phyloP scores from a whole-genome alignment of 2,888 invertebrate species.

The Brachyopa scutellaris region DNA sequence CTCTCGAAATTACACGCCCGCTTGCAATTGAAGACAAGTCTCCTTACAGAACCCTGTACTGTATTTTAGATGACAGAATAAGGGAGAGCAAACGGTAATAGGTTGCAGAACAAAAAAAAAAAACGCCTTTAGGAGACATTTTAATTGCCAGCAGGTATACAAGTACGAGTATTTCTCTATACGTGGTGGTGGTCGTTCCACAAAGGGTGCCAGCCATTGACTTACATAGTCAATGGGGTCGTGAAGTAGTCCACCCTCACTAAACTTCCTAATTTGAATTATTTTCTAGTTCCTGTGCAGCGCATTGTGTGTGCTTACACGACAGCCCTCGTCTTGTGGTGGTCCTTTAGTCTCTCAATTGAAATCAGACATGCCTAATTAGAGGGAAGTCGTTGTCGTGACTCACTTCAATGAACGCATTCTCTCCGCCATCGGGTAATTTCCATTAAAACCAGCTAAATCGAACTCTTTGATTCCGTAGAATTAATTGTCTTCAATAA shows the following conservation, averaged over 20 bases:
- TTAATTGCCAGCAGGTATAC: constrained; percentile 68
- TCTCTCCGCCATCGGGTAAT: constrained; percentile 48
- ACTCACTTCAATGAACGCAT: constrained; percentile 71
- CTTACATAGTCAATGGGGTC: constrained; percentile 49
- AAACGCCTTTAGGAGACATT: constrained; percentile 64
- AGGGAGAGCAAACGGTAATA: constrained; percentile 58
- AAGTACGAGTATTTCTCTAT: not conserved
- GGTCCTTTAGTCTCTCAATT: constrained; percentile 58
- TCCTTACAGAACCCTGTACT: constrained; percentile 38
- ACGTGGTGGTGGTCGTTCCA: not conserved
- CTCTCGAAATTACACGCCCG: constrained; percentile 65
- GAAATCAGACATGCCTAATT: constrained; percentile 72
- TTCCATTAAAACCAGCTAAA: constrained; percentile 49
- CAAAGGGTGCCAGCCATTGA: constrained; percentile 40
- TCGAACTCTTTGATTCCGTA: constrained; percentile 53
- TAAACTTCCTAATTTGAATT: constrained; percentile 68
- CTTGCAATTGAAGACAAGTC: constrained; percentile 69
- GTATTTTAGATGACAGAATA: constrained; percentile 32
- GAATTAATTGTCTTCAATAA: constrained; percentile 61
- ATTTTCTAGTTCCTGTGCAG: constrained; percentile 59
- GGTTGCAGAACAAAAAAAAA: constrained; percentile 3
- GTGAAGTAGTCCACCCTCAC: constrained; percentile 63
- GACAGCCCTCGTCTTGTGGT: constrained; percentile 56
- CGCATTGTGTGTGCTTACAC: not conserved
- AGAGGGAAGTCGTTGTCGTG: constrained; percentile 67